phyloP scores from a whole-genome alignment of 37 sponge, comb jelly and placozoan species.

The Corticium candelabrum region DNA sequence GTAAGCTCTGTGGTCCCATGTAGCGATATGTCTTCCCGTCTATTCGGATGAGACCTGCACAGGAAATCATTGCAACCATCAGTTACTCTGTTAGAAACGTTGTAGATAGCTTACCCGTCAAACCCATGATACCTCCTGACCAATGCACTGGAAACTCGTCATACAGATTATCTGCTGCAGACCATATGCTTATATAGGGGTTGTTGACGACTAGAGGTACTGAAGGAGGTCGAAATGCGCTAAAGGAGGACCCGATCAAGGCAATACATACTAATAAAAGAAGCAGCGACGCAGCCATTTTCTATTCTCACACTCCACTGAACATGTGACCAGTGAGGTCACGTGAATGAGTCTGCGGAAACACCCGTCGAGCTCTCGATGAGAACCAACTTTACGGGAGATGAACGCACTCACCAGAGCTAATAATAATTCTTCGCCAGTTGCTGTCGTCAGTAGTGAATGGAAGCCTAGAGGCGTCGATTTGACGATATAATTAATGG shows the following conservation, averaged over 20 bases:
- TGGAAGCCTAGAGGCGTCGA: no score
- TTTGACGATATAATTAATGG: no score
- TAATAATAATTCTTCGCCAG: no score
- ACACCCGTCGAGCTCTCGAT: no score
- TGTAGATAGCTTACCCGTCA: background rate
- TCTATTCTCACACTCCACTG: no score
- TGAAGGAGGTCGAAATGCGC: conserved; percentile 62
- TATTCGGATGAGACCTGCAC: background rate
- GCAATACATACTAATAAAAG: conserved; percentile 31
- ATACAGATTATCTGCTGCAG: conserved; percentile 45
- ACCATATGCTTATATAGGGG: conserved; percentile 74
- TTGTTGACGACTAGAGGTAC: conserved; percentile 65
- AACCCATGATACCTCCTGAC: conserved; percentile 22
- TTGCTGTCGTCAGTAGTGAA: no score
- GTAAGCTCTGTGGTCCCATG: background rate
- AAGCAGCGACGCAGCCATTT: conserved; percentile 6
- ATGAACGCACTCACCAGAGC: no score
- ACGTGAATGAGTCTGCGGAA: no score
- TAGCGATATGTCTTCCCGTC: background rate
- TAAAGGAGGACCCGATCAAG: no score
- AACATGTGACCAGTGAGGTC: no score
- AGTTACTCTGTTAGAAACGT: background rate
- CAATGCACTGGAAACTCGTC: conserved; percentile 45
- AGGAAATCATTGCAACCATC: background rate
- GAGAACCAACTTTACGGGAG: no score